Evolutionary conservation across 2,888 invertebrate species (phyloP).

Genomic region (Cecidostiba fungosa): DNA sequence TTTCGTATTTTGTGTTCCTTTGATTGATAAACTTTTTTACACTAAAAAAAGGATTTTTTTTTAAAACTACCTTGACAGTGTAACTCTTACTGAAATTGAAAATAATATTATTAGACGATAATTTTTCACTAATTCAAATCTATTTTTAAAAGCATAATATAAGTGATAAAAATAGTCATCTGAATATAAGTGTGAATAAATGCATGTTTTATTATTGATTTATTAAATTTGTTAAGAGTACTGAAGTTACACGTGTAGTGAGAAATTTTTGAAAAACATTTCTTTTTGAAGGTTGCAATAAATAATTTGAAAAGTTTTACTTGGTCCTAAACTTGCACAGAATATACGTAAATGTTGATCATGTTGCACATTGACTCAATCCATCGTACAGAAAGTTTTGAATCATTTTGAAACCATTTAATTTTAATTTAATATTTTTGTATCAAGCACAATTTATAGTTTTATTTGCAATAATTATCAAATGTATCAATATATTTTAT

Average conservation of each 20-base stretch:
- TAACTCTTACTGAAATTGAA: slow-evolving; percentile 4
- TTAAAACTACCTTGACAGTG: neutral
- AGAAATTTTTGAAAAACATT: neutral
- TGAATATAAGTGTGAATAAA: slow-evolving; percentile 20
- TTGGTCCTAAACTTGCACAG: neutral
- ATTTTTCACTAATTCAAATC: neutral
- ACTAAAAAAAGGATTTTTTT: neutral
- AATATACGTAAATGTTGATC: neutral
- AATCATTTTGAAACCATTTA: neutral
- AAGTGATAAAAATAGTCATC: slow-evolving; percentile 12
- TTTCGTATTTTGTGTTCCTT: neutral
- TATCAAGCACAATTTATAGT: neutral
- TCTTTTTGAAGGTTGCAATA: neutral
- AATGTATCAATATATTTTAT: slow-evolving; percentile 5
- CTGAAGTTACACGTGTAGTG: too few species aligned
- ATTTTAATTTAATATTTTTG: neutral
- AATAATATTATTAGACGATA: neutral
- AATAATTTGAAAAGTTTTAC: neutral
- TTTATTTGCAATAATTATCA: neutral
- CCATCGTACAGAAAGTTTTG: neutral
- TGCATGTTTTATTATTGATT: slow-evolving; percentile 19
- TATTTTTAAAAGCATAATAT: neutral
- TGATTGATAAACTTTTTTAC: neutral
- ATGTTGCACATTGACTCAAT: neutral
- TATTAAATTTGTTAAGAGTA: neutral